Conservation (phyloP, 2,888 invertebrate genomes). For the Drosophila paramelanica region DNA sequence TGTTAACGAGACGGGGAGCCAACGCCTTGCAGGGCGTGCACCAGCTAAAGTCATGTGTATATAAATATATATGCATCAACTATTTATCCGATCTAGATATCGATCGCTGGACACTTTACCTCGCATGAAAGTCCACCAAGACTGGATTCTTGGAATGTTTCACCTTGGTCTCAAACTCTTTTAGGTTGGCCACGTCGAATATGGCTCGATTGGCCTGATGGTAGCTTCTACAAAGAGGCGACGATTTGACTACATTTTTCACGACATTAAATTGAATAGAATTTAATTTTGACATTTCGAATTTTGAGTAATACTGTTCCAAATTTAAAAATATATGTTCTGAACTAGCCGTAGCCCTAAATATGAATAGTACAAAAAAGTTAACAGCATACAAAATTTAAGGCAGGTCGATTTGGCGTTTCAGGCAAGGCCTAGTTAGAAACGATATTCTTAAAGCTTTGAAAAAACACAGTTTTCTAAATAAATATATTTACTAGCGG, state of each 20-base stretch:
- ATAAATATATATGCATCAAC: neutral
- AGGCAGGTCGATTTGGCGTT: neutral
- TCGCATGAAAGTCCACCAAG: constrained; percentile 97
- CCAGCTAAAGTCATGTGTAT: constrained; percentile 88
- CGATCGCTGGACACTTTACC: constrained; percentile 87
- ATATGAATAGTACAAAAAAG: neutral
- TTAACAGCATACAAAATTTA: neutral
- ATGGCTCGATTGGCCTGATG: constrained; percentile 81
- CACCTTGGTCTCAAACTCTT: constrained; percentile 95
- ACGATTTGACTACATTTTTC: constrained; percentile 5
- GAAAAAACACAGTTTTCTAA: too few relatives aligned
- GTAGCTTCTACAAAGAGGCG: constrained; percentile 3
- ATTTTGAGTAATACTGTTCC: constrained; percentile 14
- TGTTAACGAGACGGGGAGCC: constrained; percentile 93
- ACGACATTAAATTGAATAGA: constrained; percentile 2
- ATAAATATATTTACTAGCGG: too few relatives aligned
- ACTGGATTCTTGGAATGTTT: constrained; percentile 94
- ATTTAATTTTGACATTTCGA: constrained; percentile 27
- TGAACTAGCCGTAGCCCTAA: constrained; percentile 5
- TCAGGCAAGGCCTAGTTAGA: neutral
- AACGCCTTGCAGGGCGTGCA: constrained; percentile 97
- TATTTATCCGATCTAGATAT: neutral
- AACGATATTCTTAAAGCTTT: neutral
- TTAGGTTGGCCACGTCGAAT: constrained; percentile 94
- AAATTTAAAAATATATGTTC: neutral